Evolutionary conservation across 1,140 invertebrate species (phyloP).

Genomic region (Stegodyphus mimosarum): DNA sequence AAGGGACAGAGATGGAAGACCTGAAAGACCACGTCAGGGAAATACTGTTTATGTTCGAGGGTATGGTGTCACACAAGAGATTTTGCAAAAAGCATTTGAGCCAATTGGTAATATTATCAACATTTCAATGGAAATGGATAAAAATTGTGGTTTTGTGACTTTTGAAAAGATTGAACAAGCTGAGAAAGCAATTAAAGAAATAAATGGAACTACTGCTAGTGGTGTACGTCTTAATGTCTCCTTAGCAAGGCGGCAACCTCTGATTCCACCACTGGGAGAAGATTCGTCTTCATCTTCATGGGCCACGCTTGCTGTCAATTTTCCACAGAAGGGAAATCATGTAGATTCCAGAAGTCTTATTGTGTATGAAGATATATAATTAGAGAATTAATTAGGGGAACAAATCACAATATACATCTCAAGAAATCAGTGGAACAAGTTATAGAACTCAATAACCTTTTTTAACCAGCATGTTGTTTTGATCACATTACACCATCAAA

Average conservation of each 20-base stretch:
- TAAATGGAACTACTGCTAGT: slow-evolving; percentile 83
- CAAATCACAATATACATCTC: background rate
- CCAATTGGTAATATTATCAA: slow-evolving; percentile 85
- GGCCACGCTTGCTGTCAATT: slow-evolving; percentile 80
- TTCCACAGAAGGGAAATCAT: slow-evolving; percentile 76
- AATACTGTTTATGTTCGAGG: slow-evolving; percentile 89
- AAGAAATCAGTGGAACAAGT: background rate
- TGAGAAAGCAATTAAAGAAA: slow-evolving; percentile 85
- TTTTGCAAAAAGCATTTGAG: slow-evolving; percentile 82
- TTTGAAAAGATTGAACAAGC: slow-evolving; percentile 91
- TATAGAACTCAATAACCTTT: background rate
- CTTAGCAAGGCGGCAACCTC: slow-evolving; percentile 82
- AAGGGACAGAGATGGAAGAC: slow-evolving; percentile 69
- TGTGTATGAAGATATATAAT: slow-evolving; percentile 65
- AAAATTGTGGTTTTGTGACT: slow-evolving; percentile 91
- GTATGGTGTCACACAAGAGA: slow-evolving; percentile 83
- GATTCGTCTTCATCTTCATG: slow-evolving; percentile 76
- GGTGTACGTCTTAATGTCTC: slow-evolving; percentile 85
- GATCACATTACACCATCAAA: background rate
- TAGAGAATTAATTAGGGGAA: background rate
- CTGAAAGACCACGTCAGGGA: slow-evolving; percentile 79
- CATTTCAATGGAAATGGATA: slow-evolving; percentile 89
- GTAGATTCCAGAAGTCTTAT: slow-evolving; percentile 67
- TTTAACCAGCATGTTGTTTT: background rate
- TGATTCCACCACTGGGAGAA: slow-evolving; percentile 82